Evolutionary conservation across 2,113 vertebrate species (phyloP).

Genomic region (Leptocoma aspasia): DNA sequence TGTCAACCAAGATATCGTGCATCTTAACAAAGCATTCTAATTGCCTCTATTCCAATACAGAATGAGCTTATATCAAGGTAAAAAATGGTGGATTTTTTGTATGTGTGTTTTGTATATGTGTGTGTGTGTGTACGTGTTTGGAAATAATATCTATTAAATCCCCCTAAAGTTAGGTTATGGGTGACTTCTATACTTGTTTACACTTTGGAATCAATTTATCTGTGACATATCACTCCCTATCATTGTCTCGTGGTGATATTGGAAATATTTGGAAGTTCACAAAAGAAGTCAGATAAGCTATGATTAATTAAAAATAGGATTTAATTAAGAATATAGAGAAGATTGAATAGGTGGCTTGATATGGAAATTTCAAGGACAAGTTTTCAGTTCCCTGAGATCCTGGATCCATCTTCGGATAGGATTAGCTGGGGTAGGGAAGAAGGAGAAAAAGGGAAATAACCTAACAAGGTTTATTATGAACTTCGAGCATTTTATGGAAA

Average conservation of each 20-base stretch:
- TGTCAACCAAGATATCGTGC: not conserved
- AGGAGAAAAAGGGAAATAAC: not conserved
- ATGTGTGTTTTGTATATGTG: not conserved
- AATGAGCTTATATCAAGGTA: not conserved
- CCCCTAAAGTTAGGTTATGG: not conserved
- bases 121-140: not conserved
- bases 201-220: not conserved
- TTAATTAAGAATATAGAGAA: not conserved
- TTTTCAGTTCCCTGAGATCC: not conserved
- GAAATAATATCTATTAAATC: not conserved
- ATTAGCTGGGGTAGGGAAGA: not conserved
- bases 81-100: not conserved
- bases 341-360: not conserved
- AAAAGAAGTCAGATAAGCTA: not conserved
- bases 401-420: not conserved
- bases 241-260: not conserved
- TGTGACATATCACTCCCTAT: not conserved
- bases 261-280: not conserved
- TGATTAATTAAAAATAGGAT: not conserved
- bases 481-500: not conserved
- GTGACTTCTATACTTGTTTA: not conserved
- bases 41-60: not conserved
- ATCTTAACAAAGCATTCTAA: conserved; percentile 11
- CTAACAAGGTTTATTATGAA: not conserved
- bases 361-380: not conserved